Percentiles rank a stretch among this genome's conserved stretches.
Evolutionary conservation across 2,888 invertebrate genomes (phyloP).

Genomic region (Eupeodes latifasciatus): DNA sequence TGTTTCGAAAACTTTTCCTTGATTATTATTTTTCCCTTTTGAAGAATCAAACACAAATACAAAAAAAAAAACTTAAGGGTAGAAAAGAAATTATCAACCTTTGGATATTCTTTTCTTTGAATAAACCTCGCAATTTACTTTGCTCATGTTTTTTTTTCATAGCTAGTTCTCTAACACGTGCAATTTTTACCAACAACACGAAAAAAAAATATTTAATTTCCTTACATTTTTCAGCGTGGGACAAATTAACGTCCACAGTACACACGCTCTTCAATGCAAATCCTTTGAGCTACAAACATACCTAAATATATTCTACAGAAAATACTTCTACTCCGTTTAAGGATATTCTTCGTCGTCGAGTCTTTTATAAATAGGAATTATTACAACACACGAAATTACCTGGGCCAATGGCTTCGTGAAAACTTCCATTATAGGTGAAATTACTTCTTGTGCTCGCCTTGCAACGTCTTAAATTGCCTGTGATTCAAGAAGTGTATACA

Average conservation of each 20-base stretch:
- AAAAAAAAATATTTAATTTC: neutral
- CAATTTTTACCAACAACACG: neutral
- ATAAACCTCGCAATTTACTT: constrained; percentile 1
- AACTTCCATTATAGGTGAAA: constrained; percentile 80
- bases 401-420: constrained; percentile 81
- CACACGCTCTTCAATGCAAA: neutral
- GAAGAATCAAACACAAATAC: neutral
- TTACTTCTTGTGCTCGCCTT: constrained; percentile 77
- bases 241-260: neutral
- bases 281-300: neutral
- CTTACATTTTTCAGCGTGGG: neutral
- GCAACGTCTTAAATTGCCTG: constrained; percentile 77
- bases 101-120: neutral
- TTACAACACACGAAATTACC: too few relatives aligned
- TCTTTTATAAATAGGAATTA: too few relatives aligned
- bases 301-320: neutral
- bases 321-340: too few relatives aligned
- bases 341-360: too few relatives aligned
- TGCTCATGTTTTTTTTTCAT: neutral
- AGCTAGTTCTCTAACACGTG: neutral
- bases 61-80: neutral
- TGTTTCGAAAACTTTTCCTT: neutral
- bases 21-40: neutral
- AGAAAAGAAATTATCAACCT: neutral
- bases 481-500: constrained; percentile 17